Base-by-base conservation (phyloP, 2,797 vertebrate species). In the Alcedo atthis region DNA sequence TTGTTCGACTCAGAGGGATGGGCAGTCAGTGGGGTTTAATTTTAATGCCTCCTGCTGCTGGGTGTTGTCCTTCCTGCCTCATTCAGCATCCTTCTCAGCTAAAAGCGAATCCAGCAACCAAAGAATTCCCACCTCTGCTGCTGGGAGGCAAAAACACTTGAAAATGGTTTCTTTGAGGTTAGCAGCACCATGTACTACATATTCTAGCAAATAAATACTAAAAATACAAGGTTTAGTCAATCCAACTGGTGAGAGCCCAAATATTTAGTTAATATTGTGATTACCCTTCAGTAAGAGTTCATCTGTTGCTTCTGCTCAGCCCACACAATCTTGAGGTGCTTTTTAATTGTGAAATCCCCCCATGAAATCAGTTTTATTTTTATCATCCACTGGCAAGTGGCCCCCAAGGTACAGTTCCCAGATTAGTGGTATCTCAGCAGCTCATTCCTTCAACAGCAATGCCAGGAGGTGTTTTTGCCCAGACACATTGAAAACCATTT, bases 361-460 rank as follows among this genome's bases (percentile, higher is more conserved):
- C 14, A 8, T 25, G 57, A 88, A 95, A 32, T 48, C 55, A 90
- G 59, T 54, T 83, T 63, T 93, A 95, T 94, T 93, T 91, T 92
- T 89, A 28, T 32, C 15, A 13, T 16, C 79, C 57, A 24, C 85
- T 63, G 35, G 15, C 35, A 63, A 68, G 24, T 11, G 30, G 26
- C 20, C 9, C 63, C 55, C 4, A 3, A 35, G 68, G 51, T 8
- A 4, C 3, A 2, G 4, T 12, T 62, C 30, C 24, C 55, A 46
- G 15, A n/a, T 30, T 20, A 53, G 46, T 24, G 16, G 3, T 22
- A 22, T 83, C 49, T 19, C 55, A 15, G 61, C 66, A 40, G 24
- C 9, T 28, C 14, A 2, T 26, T 45, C 58, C 25, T 21, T 48
- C 51, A 35, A 1, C 43, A 66, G 35, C 9, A 73, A 35, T 8